Conservation (phyloP, 2,113 vertebrate genomes). For the Aspidoscelis tigris region DNA sequence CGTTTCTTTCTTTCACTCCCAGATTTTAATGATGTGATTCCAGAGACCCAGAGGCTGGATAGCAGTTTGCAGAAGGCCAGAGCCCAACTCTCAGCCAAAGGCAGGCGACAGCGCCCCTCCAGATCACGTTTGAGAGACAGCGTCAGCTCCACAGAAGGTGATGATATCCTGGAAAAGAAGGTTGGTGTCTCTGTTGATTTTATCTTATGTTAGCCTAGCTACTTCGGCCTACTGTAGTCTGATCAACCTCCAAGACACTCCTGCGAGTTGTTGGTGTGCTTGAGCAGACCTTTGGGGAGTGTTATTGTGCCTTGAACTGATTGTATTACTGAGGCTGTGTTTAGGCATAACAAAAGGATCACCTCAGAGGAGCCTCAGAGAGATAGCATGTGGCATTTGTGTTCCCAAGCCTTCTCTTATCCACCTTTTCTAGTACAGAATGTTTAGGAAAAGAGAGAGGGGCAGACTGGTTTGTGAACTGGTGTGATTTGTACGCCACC, state of each 20-base stretch:
- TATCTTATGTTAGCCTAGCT: background rate
- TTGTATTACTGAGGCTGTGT: no score
- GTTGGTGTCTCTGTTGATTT: conserved; percentile 52
- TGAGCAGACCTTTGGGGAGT: background rate
- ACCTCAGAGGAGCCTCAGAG: no score
- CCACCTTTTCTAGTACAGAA: no score
- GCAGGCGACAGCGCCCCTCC: conserved; percentile 84
- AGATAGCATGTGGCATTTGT: no score
- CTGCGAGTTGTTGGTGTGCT: background rate
- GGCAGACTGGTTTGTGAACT: no score
- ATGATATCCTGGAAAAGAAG: conserved; percentile 81
- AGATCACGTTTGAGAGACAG: conserved; percentile 87
- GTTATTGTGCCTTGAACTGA: background rate
- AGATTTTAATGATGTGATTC: conserved; percentile 90
- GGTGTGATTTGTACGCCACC: no score
- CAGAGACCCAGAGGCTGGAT: conserved; percentile 90
- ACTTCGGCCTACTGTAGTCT: no score
- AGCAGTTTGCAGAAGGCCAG: conserved; percentile 91
- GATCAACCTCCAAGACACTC: no score
- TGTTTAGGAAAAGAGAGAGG: no score
- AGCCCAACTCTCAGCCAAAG: conserved; percentile 85
- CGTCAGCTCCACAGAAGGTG: conserved; percentile 88
- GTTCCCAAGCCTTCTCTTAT: no score
- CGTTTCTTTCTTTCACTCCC: conserved; percentile 47
- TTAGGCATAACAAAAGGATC: no score